Base-by-base conservation (phyloP, 2,888 invertebrate species). In the Operophtera brumata region DNA sequence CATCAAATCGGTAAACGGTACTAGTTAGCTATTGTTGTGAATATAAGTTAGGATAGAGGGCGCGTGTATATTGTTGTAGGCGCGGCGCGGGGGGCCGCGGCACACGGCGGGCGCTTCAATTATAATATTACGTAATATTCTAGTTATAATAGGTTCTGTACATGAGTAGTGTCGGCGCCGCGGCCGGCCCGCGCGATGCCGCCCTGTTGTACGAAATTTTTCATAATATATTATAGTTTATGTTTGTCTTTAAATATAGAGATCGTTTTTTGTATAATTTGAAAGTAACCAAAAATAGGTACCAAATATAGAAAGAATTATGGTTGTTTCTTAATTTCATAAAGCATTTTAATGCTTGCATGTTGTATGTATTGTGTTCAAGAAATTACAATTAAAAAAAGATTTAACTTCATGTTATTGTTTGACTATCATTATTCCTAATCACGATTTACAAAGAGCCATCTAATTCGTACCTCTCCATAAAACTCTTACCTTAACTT, bases 281-380 rank as follows among this genome's bases (percentile, higher is more conserved):
- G 75, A 86, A 83, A 82, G 73, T 85, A 87, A 89, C 89, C 89
- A 89, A 90, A 89, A 88, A 87, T 89, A 89, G 87, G 82, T 88
- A 90, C 89, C 90, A 90, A 90, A 90, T 90, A 87, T 86, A 90
- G 84, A 86, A 78, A 67, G 81, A 80, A 77, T 83, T 86, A 88
- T 84, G 77, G 84, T 85, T 87, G 84, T 89, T 90, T 89, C 80
- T 80, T 89, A 76, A 86, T 87, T 89, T 87, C 86, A 77, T 80
- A 84, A 88, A 90, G 89, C 89, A 89, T 90, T 81, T 82, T 83
- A 66, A 89, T 90, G 91, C 90, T 90, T 90, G 87, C 90, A 90
- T 89, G 90, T 90, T 88, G 89, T 90, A 90, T 90, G 89, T 90
- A 89, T 90, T 90, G 91, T 90, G 90, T 91, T 91, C 90, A 90